These are phyloP conservation scores for Caenorhabditis sp. DNA, from an alignment of 2,888 invertebrate genomes.

Conservation along the genomic window DNA sequence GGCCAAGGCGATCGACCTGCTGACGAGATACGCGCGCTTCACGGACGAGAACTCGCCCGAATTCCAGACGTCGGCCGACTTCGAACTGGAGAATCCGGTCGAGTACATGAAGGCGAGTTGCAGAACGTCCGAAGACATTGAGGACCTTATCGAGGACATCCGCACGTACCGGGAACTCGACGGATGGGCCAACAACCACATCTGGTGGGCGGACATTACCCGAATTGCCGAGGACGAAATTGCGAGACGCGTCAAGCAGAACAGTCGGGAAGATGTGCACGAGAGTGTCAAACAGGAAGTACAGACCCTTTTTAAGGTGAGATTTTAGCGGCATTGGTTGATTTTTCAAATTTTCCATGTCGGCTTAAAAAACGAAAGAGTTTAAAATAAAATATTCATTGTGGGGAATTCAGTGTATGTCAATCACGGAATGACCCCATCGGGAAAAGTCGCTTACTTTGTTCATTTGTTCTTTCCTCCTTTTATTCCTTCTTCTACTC, in stretches of 20 bases:
- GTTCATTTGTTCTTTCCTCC: slow-evolving; percentile 81
- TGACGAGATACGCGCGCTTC: slow-evolving; percentile 85
- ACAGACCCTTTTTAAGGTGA: slow-evolving; percentile 79
- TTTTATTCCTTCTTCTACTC: not conserved
- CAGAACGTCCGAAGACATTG: slow-evolving; percentile 88
- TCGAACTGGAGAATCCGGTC: slow-evolving; percentile 98
- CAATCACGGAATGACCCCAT: no score
- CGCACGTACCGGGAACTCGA: slow-evolving; percentile 91
- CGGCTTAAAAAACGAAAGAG: slow-evolving; percentile 82
- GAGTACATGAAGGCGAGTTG: slow-evolving; percentile 90
- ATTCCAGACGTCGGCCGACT: slow-evolving; percentile 90
- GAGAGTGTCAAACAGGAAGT: slow-evolving; percentile 92
- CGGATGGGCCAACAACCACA: slow-evolving; percentile 86
- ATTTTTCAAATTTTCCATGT: slow-evolving; percentile 81
- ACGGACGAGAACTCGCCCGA: slow-evolving; percentile 84
- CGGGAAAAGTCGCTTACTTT: no score
- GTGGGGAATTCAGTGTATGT: no score
- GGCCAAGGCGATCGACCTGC: slow-evolving; percentile 96
- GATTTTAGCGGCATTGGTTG: not conserved
- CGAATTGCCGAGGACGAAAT: slow-evolving; percentile 82
- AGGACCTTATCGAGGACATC: slow-evolving; percentile 96
- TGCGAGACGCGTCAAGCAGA: slow-evolving; percentile 27
- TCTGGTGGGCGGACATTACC: slow-evolving; percentile 96
- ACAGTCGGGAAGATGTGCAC: slow-evolving; percentile 85
- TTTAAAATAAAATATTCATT: no score